These are phyloP conservation scores for Meiosimyza platycephala DNA, from an alignment of 2,888 invertebrate genomes.

Conservation along the genomic window DNA sequence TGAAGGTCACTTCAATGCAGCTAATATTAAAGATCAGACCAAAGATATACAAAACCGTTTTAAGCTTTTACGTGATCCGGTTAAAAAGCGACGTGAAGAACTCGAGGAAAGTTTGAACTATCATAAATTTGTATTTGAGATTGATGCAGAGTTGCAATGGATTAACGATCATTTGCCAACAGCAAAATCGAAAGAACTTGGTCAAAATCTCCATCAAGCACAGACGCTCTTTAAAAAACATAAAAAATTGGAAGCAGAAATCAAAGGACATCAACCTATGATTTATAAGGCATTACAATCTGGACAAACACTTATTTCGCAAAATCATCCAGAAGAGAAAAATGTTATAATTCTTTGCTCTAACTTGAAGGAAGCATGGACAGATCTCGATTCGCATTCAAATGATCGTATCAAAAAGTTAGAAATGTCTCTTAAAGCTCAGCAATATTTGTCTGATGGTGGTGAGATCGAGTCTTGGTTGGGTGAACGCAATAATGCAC, in stretches of 20 bases:
- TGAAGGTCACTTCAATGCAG: constrained; percentile 94
- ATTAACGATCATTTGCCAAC: constrained; percentile 88
- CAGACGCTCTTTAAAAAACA: constrained; percentile 94
- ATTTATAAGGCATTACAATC: constrained; percentile 85
- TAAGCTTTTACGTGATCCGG: constrained; percentile 78
- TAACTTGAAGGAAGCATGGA: constrained; percentile 80
- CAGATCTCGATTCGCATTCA: constrained; percentile 77
- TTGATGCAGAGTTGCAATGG: constrained; percentile 95
- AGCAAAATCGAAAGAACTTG: constrained; percentile 80
- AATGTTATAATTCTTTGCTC: constrained; percentile 83
- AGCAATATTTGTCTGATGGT: constrained; percentile 92
- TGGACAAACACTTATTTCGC: constrained; percentile 80
- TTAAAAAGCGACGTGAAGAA: constrained; percentile 77
- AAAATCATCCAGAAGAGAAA: constrained; percentile 82
- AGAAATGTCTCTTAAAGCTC: constrained; percentile 87
- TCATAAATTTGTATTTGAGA: constrained; percentile 94
- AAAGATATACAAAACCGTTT: constrained; percentile 79
- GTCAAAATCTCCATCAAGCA: constrained; percentile 90
- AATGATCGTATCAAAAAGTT: constrained; percentile 80
- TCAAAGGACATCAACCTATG: constrained; percentile 85
- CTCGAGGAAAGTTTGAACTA: constrained; percentile 83
- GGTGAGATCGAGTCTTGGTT: constrained; percentile 94
- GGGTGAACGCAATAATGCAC: constrained; percentile 84
- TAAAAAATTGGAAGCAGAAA: constrained; percentile 90
- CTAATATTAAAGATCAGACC: constrained; percentile 83